Base-by-base conservation (phyloP, 2,113 vertebrate genomes). In the Tragelaphus imberbis region DNA sequence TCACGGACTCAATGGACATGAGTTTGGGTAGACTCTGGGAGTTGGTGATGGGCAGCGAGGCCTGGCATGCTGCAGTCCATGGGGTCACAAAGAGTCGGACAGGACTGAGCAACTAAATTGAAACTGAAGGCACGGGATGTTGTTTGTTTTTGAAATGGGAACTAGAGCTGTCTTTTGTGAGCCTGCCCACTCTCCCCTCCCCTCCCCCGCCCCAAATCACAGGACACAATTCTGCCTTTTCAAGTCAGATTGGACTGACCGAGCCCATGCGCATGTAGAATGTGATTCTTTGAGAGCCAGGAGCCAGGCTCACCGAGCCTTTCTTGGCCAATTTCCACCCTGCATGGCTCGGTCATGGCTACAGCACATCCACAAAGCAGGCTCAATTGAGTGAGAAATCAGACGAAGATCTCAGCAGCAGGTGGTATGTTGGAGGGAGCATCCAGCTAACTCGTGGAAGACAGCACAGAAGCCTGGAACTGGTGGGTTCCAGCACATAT, bases 131-230 rank as follows among this genome's bases (percentile, higher is more conserved):
- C 25, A 36, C 10, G 4, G 3, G 10, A 44, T 92, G 81, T 55
- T 19, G 17, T 88, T 84, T 95, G 51, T 84, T 86, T 92, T 94
- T 2, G 14, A 51, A 79, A 56, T 61, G 47, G 71, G 56, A 94
- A 75, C 19, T 27, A n/a, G 40, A 92, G 36, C 12, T 44, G 6
- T 30, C 53, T 61, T 21, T 81, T 85, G 75, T 23, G 44, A 88
- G 14, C 49, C 19, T 71, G 68, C n/a, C n/a, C 10, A 40, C 68
- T 5, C n/a, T 71, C n/a, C 19, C 65, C 23, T 56, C 1, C 8
- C 23, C 4, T 44, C 16, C n/a, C 7, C 81, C 5, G 6, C 44
- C 40, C 58, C 65, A 11, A 36, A 7, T n/a, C 51, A 51, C 10
- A 53, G 59, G 14, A 61, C 0, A 33, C 8, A 85, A n/a, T 27